Base-by-base conservation (phyloP, 2,113 vertebrate genomes). In the Corvus cornix region DNA sequence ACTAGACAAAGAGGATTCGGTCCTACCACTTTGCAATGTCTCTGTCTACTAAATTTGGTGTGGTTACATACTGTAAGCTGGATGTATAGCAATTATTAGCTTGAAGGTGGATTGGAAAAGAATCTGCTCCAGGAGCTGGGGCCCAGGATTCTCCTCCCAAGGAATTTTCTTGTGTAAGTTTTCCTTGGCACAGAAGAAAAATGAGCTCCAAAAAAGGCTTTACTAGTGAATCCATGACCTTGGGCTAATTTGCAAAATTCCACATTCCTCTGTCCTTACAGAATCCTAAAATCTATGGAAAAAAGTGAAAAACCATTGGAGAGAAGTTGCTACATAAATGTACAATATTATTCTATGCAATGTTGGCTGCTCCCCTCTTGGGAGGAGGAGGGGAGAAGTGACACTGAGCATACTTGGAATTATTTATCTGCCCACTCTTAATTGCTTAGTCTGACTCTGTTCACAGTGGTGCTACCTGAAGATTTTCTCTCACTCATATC, bases 381-480 rank as follows among this genome's bases (percentile, higher is more conserved):
- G 88, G 72, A 90, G 74, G 37, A 64, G 55, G 37, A 55, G 48
- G 51, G 55, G 24, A 79, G 39, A 91, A 43, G 63, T 83, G 62
- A 80, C 55, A 63, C n/a, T 92, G 44, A 74, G 27, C 53, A 80
- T 95, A 58, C 48, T 88, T 92, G 59, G 48, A 93, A 89, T 95
- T 90, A 77, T 69, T 94, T 90, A 66, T 92, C 83, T 92, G 46
- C 82, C 72, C 19, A 84, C 79, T 92, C 79, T 58, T 80, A 46
- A 30, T 59, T 88, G 35, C 27, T 74, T 83, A 28, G 68, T 69
- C 51, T 80, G 74, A 73, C 22, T 70, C 62, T 44, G 24, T 76
- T 90, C 81, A 23, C 62, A 66, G 23, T 53, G 53, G 11, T 73
- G 14, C 39, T 74, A 41, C 48, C 51, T 69, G 46, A 92, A 62